Percentiles rank a stretch among this genome's conserved stretches.
phyloP scores from a whole-genome alignment of 2,797 vertebrate species.

The Characodon lateralis region DNA sequence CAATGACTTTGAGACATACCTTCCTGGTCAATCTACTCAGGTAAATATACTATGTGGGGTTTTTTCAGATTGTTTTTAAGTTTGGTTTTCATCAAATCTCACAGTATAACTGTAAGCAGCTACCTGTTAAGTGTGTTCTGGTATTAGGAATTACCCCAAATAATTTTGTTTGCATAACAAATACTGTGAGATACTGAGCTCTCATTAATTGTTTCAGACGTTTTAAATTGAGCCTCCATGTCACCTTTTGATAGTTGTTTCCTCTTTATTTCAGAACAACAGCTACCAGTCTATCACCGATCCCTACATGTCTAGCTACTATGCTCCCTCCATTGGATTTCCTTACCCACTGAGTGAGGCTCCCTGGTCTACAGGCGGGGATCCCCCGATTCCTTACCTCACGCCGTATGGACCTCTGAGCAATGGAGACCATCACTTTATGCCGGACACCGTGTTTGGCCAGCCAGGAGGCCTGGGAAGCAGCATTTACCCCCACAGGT shows the following conservation, averaged over 20 bases:
- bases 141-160: not conserved
- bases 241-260: slow-evolving; percentile 26
- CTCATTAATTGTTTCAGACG: not conserved
- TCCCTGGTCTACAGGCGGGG: slow-evolving; percentile 95
- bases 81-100: not conserved
- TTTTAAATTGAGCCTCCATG: not conserved
- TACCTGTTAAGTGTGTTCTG: not conserved
- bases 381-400: slow-evolving; percentile 95
- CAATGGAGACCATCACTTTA: slow-evolving; percentile 96
- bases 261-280: slow-evolving; percentile 83
- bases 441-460: slow-evolving; percentile 95
- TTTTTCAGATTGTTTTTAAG: not conserved
- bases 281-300: slow-evolving; percentile 98
- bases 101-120: not conserved
- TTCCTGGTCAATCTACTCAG: slow-evolving; percentile 94
- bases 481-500: slow-evolving; percentile 93
- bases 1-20: slow-evolving; percentile 96
- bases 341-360: slow-evolving; percentile 95
- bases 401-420: slow-evolving; percentile 94
- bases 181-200: not conserved
- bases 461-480: slow-evolving; percentile 93
- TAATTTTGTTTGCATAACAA: not conserved
- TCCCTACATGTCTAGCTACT: slow-evolving; percentile 95
- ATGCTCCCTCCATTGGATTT: slow-evolving; percentile 94
- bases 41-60: slow-evolving; percentile 69